A percentile compares a stretch with the other conserved stretches of the same genome.
phyloP scores from a whole-genome alignment of 2,888 invertebrate species.

The Scelioninae gen. 2 region DNA sequence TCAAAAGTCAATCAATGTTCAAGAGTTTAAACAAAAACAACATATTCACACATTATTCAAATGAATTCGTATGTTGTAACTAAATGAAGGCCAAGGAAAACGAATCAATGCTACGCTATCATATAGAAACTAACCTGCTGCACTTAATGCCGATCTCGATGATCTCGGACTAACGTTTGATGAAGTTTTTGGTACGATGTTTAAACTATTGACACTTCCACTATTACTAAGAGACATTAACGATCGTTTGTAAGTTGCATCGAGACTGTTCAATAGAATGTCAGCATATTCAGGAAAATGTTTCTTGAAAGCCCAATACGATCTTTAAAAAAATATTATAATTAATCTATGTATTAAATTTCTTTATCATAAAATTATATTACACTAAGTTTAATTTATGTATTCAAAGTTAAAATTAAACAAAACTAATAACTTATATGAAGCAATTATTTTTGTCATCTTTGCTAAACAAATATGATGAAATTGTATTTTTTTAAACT shows the following conservation, averaged over 20 bases:
- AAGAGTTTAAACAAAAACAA: slow-evolving; percentile 16
- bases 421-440: too few species aligned
- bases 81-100: slow-evolving; percentile 7
- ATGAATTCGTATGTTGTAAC: slow-evolving; percentile 26
- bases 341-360: too few species aligned
- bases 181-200: slow-evolving; percentile 74
- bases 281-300: slow-evolving; percentile 96
- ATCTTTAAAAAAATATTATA: slow-evolving; percentile 76
- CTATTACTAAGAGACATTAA: slow-evolving; percentile 79
- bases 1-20: slow-evolving; percentile 29
- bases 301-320: slow-evolving; percentile 92
- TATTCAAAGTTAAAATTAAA: too few species aligned
- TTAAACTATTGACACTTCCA: slow-evolving; percentile 77
- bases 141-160: slow-evolving; percentile 74
- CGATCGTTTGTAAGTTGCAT: slow-evolving; percentile 84
- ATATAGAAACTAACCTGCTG: slow-evolving; percentile 73
- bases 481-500: too few species aligned
- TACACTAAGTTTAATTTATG: too few species aligned
- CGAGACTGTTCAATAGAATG: slow-evolving; percentile 86
- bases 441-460: too few species aligned
- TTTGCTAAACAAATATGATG: too few species aligned
- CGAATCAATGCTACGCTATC: background rate
- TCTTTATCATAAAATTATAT: too few species aligned
- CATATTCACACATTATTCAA: slow-evolving; percentile 24
- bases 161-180: slow-evolving; percentile 74